phyloP scores from a whole-genome alignment of 1,140 invertebrate species.

The Neodiprion pinetum region DNA sequence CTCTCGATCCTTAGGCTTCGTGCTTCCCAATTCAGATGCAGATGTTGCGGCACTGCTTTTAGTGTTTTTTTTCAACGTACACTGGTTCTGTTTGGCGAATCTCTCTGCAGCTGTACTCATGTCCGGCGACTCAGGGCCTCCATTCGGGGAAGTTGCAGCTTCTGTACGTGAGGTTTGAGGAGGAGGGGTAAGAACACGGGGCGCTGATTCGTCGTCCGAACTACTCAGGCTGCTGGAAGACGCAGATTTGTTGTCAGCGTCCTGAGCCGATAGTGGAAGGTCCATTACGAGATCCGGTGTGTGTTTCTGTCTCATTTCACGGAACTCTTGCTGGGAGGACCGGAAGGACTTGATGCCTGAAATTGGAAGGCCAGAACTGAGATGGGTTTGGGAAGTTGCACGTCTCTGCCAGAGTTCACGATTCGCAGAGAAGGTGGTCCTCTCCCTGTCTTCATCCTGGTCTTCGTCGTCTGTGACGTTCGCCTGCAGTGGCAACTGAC shows the following conservation, averaged over 20 bases:
- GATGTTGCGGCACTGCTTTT: slow-evolving; percentile 49
- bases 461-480: slow-evolving; percentile 27
- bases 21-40: neutral
- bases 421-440: slow-evolving; percentile 59
- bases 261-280: slow-evolving; percentile 70
- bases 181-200: slow-evolving; percentile 14
- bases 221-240: slow-evolving; percentile 54
- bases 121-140: slow-evolving; percentile 69
- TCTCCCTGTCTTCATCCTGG: slow-evolving; percentile 32
- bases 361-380: slow-evolving; percentile 42
- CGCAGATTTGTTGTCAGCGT: slow-evolving; percentile 58
- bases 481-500: slow-evolving; percentile 24
- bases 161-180: slow-evolving; percentile 31
- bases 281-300: slow-evolving; percentile 92
- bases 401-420: slow-evolving; percentile 70
- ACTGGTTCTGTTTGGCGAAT: slow-evolving; percentile 82
- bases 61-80: slow-evolving; percentile 81
- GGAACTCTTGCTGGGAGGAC: slow-evolving; percentile 52
- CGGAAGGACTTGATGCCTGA: slow-evolving; percentile 50
- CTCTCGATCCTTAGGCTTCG: neutral
- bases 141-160: slow-evolving; percentile 45
- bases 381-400: slow-evolving; percentile 64
- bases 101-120: slow-evolving; percentile 77
- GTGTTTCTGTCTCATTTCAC: slow-evolving; percentile 68
- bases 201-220: slow-evolving; percentile 53